A percentile compares a stretch with the other conserved stretches of the same genome.
Conservation (phyloP, 1,140 invertebrate species). For the Scaptomyza montana region DNA sequence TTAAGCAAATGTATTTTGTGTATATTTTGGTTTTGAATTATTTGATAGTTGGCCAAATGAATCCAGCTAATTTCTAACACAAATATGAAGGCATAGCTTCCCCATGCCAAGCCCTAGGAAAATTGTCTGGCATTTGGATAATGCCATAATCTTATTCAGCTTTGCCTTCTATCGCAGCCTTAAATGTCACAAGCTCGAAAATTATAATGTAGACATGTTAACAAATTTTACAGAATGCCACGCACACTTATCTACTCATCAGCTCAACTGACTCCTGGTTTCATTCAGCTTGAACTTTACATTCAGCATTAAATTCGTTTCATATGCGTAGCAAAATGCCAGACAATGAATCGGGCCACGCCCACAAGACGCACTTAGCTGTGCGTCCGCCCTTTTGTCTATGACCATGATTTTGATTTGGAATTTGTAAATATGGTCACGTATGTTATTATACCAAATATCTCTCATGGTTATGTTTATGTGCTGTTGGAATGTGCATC, state of each 20-base stretch:
- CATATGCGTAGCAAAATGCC: constrained; percentile 57
- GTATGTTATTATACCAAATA: constrained; percentile 83
- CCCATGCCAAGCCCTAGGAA: background rate
- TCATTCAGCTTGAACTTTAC: background rate
- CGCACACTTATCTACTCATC: constrained; percentile 30
- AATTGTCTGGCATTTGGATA: constrained; percentile 26
- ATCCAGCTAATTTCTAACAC: constrained; percentile 6
- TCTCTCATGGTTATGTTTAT: constrained; percentile 80
- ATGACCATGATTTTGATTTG: constrained; percentile 70
- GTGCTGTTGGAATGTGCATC: constrained; percentile 50
- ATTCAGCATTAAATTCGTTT: constrained; percentile 64
- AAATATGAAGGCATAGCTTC: constrained; percentile 2
- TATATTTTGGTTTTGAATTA: background rate
- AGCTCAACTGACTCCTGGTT: background rate
- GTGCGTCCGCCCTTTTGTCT: constrained; percentile 17
- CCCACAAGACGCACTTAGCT: constrained; percentile 10
- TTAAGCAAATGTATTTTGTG: background rate
- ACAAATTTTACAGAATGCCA: constrained; percentile 63
- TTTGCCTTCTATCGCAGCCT: background rate
- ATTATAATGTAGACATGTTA: constrained; percentile 68
- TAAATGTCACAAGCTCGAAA: constrained; percentile 56
- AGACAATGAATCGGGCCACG: constrained; percentile 38
- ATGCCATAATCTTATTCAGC: constrained; percentile 1
- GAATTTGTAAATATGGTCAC: constrained; percentile 82
- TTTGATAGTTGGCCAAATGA: constrained; percentile 8